phyloP scores from a whole-genome alignment of 2,888 invertebrate species.

The Mantis religiosa region DNA sequence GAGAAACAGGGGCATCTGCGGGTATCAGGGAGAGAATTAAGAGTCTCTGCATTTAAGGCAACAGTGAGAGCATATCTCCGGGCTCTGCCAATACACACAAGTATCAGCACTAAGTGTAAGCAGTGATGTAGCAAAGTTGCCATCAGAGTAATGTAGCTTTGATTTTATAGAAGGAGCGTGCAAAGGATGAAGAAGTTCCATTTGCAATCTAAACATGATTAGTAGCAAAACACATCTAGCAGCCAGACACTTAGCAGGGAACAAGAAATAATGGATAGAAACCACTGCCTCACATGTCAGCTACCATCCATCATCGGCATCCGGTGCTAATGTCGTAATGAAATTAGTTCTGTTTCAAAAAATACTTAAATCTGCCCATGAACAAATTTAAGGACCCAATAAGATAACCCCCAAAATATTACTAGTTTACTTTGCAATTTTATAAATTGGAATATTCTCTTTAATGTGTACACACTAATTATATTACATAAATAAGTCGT shows the following conservation, averaged over 20 bases:
- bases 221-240: not conserved
- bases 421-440: no score
- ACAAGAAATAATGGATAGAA: not conserved
- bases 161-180: not conserved
- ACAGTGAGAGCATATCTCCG: no score
- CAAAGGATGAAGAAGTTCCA: not conserved
- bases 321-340: not conserved
- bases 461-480: no score
- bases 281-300: not conserved
- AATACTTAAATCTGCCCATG: not conserved
- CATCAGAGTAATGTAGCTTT: not conserved
- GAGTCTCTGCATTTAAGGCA: no score
- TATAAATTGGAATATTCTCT: no score
- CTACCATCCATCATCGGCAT: not conserved
- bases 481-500: no score
- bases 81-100: no score
- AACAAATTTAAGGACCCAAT: not conserved
- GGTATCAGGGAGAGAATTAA: no score
- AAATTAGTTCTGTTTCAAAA: not conserved
- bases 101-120: no score
- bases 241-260: not conserved
- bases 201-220: not conserved
- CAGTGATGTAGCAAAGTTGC: not conserved
- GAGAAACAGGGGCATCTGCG: no score
- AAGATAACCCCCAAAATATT: no score